Conservation (phyloP, 2,888 invertebrate genomes). For the Mythimna impura region DNA sequence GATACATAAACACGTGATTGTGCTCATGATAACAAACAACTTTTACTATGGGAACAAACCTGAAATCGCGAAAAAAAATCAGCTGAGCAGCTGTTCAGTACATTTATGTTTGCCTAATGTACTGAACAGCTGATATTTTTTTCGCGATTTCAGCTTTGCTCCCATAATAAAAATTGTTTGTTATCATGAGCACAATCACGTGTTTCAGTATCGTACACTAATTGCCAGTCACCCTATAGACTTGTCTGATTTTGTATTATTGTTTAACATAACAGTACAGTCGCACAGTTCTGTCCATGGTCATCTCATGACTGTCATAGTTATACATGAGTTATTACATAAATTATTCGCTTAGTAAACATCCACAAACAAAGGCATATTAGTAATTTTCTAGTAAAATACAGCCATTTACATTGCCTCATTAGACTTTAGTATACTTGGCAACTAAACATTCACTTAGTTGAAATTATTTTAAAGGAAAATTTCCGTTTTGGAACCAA, state of each 20-base stretch:
- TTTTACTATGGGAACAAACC: too few relatives aligned
- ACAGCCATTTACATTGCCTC: slow-evolving; percentile 7
- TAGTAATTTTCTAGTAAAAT: slow-evolving; percentile 15
- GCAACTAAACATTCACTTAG: background rate
- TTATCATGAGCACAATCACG: too few relatives aligned
- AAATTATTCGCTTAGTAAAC: slow-evolving; percentile 18
- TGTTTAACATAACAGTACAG: background rate
- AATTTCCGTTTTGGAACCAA: slow-evolving; percentile 30
- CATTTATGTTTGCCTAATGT: too few relatives aligned
- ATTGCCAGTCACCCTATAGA: too few relatives aligned
- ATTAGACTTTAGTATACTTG: background rate
- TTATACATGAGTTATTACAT: slow-evolving; percentile 12
- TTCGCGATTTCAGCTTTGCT: too few relatives aligned
- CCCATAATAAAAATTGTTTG: too few relatives aligned
- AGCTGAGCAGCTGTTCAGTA: too few relatives aligned
- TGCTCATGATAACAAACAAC: too few relatives aligned
- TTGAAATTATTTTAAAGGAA: slow-evolving; percentile 18
- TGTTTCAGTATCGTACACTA: too few relatives aligned
- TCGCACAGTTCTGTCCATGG: background rate
- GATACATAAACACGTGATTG: too few relatives aligned
- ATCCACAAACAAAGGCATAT: slow-evolving; percentile 11
- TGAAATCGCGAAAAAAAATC: too few relatives aligned
- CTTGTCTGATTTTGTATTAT: background rate
- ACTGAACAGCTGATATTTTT: too few relatives aligned
- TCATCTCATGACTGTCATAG: background rate